phyloP scores from a whole-genome alignment of 2,888 invertebrate genomes.

The Nephrotoma guestfalica region DNA sequence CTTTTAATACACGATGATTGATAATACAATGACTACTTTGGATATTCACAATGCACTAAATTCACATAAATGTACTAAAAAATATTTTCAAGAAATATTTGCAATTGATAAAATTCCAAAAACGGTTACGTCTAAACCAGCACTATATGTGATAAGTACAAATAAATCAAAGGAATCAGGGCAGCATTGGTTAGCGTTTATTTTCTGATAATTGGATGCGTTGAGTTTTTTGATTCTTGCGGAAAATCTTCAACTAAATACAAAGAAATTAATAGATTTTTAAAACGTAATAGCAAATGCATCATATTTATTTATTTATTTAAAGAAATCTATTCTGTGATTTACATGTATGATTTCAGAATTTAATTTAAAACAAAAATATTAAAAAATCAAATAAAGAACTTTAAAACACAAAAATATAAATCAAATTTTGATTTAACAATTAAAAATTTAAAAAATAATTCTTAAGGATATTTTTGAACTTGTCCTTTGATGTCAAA shows the following conservation, averaged over 20 bases:
- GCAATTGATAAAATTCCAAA: not conserved
- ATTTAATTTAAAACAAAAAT: no score
- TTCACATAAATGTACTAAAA: not conserved
- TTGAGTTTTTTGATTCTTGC: not conserved
- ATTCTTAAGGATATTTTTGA: no score
- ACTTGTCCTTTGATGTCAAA: no score
- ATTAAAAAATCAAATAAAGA: no score
- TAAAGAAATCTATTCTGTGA: no score
- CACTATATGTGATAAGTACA: not conserved
- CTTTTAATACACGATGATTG: not conserved
- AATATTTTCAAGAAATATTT: not conserved
- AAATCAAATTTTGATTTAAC: no score
- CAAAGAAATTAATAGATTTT: not conserved
- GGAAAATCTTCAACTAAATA: not conserved
- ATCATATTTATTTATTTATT: no score
- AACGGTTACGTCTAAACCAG: not conserved
- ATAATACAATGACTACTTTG: not conserved
- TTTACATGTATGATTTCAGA: no score
- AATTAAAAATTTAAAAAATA: no score
- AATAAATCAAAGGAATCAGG: not conserved
- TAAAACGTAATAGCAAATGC: not conserved
- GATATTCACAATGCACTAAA: not conserved
- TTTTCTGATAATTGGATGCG: not conserved
- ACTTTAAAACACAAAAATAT: no score
- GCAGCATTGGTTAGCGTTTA: not conserved